A percentile compares a stretch with the other conserved stretches of the same genome.
Evolutionary conservation across 2,888 invertebrate species (phyloP).

Genomic region (Tethea ocularis): DNA sequence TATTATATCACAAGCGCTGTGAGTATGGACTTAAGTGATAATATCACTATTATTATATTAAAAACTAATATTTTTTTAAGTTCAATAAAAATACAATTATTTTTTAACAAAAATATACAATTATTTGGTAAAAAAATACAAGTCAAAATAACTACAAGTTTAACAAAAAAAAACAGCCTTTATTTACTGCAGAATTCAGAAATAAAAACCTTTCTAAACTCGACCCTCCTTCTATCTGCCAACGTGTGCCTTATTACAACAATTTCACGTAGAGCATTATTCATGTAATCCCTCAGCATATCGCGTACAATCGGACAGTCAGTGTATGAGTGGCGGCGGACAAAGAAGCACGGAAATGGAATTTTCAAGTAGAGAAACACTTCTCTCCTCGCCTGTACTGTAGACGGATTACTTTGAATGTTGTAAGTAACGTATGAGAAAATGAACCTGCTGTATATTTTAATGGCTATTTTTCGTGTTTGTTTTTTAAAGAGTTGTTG

Average conservation of each 20-base stretch:
- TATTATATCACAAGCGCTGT: slow-evolving; percentile 15
- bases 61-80: too few species aligned
- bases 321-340: slow-evolving; percentile 36
- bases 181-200: neutral
- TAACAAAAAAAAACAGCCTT: neutral
- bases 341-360: slow-evolving; percentile 55
- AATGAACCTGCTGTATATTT: slow-evolving; percentile 6
- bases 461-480: slow-evolving; percentile 10
- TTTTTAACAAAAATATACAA: too few species aligned
- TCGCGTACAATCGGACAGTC: slow-evolving; percentile 48
- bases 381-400: slow-evolving; percentile 14
- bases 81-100: too few species aligned
- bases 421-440: slow-evolving; percentile 6
- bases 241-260: slow-evolving; percentile 5
- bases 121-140: too few species aligned
- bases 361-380: slow-evolving; percentile 47
- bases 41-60: too few species aligned
- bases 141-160: too few species aligned
- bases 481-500: too few species aligned
- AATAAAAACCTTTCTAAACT: neutral
- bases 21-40: slow-evolving; percentile 27
- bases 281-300: slow-evolving; percentile 37
- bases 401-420: slow-evolving; percentile 11
- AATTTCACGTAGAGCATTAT: slow-evolving; percentile 36
- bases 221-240: slow-evolving; percentile 8